A percentile compares a stretch with the other conserved stretches of the same genome.
phyloP scores from a whole-genome alignment of 2,888 invertebrate genomes.

The Gandaritis pyraliata region DNA sequence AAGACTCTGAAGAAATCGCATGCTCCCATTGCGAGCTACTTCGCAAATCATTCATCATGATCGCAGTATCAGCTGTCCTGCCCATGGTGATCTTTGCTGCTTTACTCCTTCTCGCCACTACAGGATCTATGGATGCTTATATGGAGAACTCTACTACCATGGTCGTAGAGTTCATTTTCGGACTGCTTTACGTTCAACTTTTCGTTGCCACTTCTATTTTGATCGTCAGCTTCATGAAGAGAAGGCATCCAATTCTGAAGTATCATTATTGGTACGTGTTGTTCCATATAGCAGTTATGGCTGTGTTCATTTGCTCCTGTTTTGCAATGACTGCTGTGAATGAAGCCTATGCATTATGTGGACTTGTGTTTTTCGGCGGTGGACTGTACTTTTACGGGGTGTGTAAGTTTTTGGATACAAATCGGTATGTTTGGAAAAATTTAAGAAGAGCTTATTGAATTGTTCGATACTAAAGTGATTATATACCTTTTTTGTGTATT shows the following conservation, averaged over 20 bases:
- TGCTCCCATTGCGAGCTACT: conserved; percentile 60
- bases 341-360: conserved; percentile 46
- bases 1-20: conserved; percentile 57
- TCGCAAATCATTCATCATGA: conserved; percentile 55
- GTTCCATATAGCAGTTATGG: conserved; percentile 59
- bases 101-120: conserved; percentile 52
- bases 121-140: conserved; percentile 43
- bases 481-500: too few species aligned
- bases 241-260: conserved; percentile 53
- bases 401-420: conserved; percentile 49
- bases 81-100: conserved; percentile 64
- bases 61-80: conserved; percentile 63
- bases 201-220: conserved; percentile 63
- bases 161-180: conserved; percentile 62
- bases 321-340: conserved; percentile 56
- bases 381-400: conserved; percentile 54
- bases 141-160: conserved; percentile 46
- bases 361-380: conserved; percentile 46
- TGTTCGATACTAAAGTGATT: conserved; percentile 4
- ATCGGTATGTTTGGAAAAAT: conserved; percentile 47
- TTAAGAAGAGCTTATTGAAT: conserved; percentile 54
- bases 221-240: conserved; percentile 55
- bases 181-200: conserved; percentile 62
- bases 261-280: conserved; percentile 62
- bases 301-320: conserved; percentile 52